Conservation (phyloP, 1,140 invertebrate genomes). For the Hyles vespertilio region DNA sequence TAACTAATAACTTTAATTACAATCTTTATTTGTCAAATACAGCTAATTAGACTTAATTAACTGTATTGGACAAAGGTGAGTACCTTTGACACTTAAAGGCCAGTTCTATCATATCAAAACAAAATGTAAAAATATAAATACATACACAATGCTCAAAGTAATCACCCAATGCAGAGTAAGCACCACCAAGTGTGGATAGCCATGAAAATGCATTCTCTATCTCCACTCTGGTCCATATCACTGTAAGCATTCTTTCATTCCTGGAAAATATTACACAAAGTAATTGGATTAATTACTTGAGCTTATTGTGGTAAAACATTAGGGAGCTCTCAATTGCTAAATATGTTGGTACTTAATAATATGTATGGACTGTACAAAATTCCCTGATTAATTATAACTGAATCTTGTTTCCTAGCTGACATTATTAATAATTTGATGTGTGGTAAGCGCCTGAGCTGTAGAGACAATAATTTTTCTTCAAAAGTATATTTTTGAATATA, state of each 20-base stretch:
- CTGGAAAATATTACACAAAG: slow-evolving; percentile 32
- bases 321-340: no score
- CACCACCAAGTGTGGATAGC: slow-evolving; percentile 97
- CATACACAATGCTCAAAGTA: slow-evolving; percentile 87
- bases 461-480: no score
- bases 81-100: no score
- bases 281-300: neutral
- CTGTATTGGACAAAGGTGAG: neutral
- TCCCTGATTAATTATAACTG: no score
- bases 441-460: no score
- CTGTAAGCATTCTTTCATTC: slow-evolving; percentile 65
- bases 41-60: slow-evolving; percentile 4
- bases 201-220: slow-evolving; percentile 92
- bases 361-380: no score
- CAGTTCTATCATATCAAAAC: no score
- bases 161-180: slow-evolving; percentile 95
- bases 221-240: slow-evolving; percentile 81
- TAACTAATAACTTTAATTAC: neutral
- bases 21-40: neutral
- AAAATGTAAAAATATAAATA: slow-evolving; percentile 18
- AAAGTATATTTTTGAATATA: no score
- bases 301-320: no score
- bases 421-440: no score
- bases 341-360: no score
- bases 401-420: no score